Evolutionary conservation across 2,113 vertebrate species (phyloP), one percentile per base, ranked within the genome.

Genomic region (Cricetomys ansorgei): DNA sequence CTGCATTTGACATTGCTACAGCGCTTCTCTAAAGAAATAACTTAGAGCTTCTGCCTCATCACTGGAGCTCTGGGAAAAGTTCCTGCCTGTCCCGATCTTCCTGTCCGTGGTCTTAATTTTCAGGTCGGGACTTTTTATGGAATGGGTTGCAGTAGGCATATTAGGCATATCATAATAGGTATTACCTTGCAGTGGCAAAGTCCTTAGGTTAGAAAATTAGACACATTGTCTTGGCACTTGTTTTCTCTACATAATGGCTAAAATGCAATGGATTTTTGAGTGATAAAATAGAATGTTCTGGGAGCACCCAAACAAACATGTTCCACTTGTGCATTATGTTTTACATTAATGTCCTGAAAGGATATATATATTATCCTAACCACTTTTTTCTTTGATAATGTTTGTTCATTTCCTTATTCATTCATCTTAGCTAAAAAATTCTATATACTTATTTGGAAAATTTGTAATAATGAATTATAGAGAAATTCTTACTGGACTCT

Each of bases 81-180:
- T 25, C 10, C 27, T 80, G 19, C 5, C 45, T 10, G 13, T 2
- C 0, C 0, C 10, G 40, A 67, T 92, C 62, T 40, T 21, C n/a
- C 12, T 9, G 2, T 2, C 2, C 0, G n/a, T n/a, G n/a, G n/a
- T n/a, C n/a, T n/a, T 48, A 4, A 53, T 37, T 16, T n/a, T 13
- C 88, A 75, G 48, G 5, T 12, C 15, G 19, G 31, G 3, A 45
- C 0, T 25, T 37, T n/a, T 23, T 37, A 19, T 43, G 9, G 4
- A 23, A 27, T 65, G 29, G 29, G 31, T 43, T 31, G 29, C 23
- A 64, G 53, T n/a, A n/a, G n/a, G n/a, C n/a, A n/a, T n/a, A n/a
- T n/a, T n/a, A n/a, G n/a, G n/a, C 67, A 3, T 55, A 57, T 25
- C 65, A 13, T 11, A 34, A 2, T 11, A 75, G 55, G 15, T 5